A percentile compares a stretch with the other conserved stretches of the same genome.
phyloP scores from a whole-genome alignment of 2,797 vertebrate genomes.

The Semotilus atromaculatus region DNA sequence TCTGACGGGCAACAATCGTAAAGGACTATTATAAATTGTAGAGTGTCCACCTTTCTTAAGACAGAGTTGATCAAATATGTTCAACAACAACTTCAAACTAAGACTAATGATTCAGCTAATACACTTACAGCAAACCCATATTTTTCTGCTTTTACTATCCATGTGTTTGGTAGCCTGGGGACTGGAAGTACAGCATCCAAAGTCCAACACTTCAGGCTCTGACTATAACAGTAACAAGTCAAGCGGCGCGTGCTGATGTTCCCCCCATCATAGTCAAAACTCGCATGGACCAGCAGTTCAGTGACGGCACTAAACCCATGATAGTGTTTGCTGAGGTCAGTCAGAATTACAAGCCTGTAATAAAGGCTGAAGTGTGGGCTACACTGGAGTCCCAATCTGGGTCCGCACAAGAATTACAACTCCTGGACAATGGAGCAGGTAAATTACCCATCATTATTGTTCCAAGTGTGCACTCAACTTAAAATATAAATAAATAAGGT shows the following conservation, averaged over 20 bases:
- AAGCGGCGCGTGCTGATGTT: constrained; percentile 60
- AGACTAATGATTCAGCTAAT: neutral
- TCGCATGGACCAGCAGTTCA: constrained; percentile 61
- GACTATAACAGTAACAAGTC: constrained; percentile 73
- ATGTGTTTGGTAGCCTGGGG: constrained; percentile 65
- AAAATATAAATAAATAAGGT: neutral
- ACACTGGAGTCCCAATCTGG: constrained; percentile 66
- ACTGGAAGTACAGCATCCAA: constrained; percentile 70
- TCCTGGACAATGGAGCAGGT: constrained; percentile 79
- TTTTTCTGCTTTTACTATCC: neutral
- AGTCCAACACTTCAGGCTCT: constrained; percentile 68
- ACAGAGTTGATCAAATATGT: neutral
- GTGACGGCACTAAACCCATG: constrained; percentile 65
- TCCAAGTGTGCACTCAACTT: neutral
- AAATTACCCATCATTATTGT: constrained; percentile 1
- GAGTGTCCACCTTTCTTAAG: too few species aligned
- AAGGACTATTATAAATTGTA: too few species aligned
- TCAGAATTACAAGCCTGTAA: constrained; percentile 70
- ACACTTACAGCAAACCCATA: neutral
- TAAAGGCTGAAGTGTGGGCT: constrained; percentile 71
- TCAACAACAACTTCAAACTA: neutral
- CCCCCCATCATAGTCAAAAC: constrained; percentile 70
- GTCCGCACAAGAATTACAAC: constrained; percentile 56
- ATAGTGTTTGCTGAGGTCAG: constrained; percentile 73
- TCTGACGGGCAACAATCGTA: too few species aligned